Evolutionary conservation across 2,888 invertebrate species (phyloP).

Genomic region (Ormyrus labotus): DNA sequence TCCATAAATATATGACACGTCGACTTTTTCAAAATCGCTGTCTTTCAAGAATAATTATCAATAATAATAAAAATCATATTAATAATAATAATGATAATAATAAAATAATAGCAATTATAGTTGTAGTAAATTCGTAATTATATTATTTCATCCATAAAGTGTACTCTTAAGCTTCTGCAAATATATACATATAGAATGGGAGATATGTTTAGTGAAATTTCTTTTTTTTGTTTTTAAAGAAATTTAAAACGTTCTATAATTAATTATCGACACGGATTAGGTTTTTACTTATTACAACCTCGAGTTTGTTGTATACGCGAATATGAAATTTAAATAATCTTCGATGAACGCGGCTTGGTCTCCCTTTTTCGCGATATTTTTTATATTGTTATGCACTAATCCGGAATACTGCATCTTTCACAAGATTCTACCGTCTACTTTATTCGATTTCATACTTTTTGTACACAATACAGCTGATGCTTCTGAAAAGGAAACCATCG

Average conservation of each 20-base stretch:
- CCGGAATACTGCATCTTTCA: constrained; percentile 67
- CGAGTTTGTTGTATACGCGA: constrained; percentile 61
- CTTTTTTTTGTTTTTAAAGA: constrained; percentile 26
- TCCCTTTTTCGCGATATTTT: constrained; percentile 15
- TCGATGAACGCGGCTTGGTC: constrained; percentile 57
- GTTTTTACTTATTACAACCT: constrained; percentile 69
- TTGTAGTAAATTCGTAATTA: constrained; percentile 59
- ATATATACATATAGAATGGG: constrained; percentile 72
- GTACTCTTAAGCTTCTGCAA: constrained; percentile 67
- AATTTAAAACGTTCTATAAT: constrained; percentile 55
- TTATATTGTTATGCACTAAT: constrained; percentile 61
- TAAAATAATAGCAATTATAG: constrained; percentile 7
- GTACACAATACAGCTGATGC: constrained; percentile 64
- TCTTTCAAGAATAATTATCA: constrained; percentile 30
- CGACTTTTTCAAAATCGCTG: constrained; percentile 58
- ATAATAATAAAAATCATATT: constrained; percentile 46
- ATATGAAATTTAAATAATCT: constrained; percentile 44
- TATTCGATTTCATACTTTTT: constrained; percentile 68
- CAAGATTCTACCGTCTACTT: constrained; percentile 67
- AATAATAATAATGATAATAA: constrained; percentile 58
- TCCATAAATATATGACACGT: constrained; percentile 27
- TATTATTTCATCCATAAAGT: constrained; percentile 64
- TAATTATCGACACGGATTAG: constrained; percentile 67
- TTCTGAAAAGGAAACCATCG: constrained; percentile 63
- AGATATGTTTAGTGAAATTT: constrained; percentile 70